phyloP scores from a whole-genome alignment of 2,888 invertebrate genomes.

The Cepaea hortensis region DNA sequence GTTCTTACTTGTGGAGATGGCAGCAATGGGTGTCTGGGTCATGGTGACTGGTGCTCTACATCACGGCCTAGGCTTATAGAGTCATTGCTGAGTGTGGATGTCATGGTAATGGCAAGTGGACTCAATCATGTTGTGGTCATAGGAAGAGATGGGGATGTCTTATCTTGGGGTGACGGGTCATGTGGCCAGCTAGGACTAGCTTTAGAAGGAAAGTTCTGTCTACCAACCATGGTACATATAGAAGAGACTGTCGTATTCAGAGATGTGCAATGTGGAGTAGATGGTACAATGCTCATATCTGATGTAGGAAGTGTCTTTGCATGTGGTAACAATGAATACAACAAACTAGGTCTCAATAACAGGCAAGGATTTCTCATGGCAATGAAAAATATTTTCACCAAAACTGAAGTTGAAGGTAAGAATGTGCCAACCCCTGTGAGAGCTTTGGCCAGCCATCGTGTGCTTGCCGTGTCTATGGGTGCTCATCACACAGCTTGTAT shows the following conservation, averaged over 20 bases:
- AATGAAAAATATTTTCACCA: slow-evolving; percentile 77
- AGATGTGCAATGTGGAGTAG: slow-evolving; percentile 81
- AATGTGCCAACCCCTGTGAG: slow-evolving; percentile 77
- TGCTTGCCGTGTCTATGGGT: slow-evolving; percentile 81
- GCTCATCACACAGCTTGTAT: slow-evolving; percentile 81
- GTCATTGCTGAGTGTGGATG: slow-evolving; percentile 80
- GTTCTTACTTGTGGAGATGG: slow-evolving; percentile 84
- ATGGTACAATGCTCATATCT: slow-evolving; percentile 82
- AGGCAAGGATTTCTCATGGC: slow-evolving; percentile 78
- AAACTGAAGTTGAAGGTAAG: slow-evolving; percentile 77
- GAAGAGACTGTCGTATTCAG: slow-evolving; percentile 78
- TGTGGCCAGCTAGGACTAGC: slow-evolving; percentile 82
- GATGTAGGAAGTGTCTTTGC: slow-evolving; percentile 81
- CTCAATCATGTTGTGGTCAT: slow-evolving; percentile 82
- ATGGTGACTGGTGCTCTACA: slow-evolving; percentile 80
- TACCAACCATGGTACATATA: slow-evolving; percentile 77
- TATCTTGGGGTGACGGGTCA: slow-evolving; percentile 82
- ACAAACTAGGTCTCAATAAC: slow-evolving; percentile 82
- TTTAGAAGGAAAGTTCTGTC: slow-evolving; percentile 78
- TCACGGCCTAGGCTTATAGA: slow-evolving; percentile 81
- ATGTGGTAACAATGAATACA: slow-evolving; percentile 82
- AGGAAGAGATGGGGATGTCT: slow-evolving; percentile 81
- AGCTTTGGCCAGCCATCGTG: slow-evolving; percentile 78
- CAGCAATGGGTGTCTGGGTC: slow-evolving; percentile 81
- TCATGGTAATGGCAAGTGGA: slow-evolving; percentile 81